phyloP scores from a whole-genome alignment of 2,113 vertebrate species.

The Cranoglanis bouderius region DNA sequence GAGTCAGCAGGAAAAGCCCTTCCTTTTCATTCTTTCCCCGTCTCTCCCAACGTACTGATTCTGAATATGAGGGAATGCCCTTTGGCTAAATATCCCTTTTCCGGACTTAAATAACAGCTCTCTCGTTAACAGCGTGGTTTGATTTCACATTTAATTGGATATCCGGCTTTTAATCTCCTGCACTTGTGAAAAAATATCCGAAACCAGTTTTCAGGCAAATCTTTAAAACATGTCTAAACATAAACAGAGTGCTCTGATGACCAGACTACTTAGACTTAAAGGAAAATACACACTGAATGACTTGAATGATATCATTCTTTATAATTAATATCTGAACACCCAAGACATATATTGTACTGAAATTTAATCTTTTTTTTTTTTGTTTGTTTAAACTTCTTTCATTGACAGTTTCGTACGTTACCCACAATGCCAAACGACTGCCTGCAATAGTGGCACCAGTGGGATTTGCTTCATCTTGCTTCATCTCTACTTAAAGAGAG shows the following conservation, averaged over 20 bases:
- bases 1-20: constrained; percentile 62
- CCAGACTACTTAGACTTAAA: background rate
- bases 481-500: background rate
- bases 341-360: background rate
- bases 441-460: background rate
- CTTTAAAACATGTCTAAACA: constrained; percentile 8
- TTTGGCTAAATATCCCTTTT: background rate
- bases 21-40: constrained; percentile 51
- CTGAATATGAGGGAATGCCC: background rate
- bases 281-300: background rate
- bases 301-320: background rate
- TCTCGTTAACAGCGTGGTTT: background rate
- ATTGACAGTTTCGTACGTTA: background rate
- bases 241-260: background rate
- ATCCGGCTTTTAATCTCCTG: background rate
- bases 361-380: background rate
- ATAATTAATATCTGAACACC: background rate
- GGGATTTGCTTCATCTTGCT: background rate
- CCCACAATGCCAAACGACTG: background rate
- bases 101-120: background rate
- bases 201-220: background rate
- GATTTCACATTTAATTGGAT: background rate
- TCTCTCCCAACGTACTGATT: constrained; percentile 17
- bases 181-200: background rate
- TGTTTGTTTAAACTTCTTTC: background rate